phyloP scores from a whole-genome alignment of 2,113 vertebrate species.

The Xyrauchen texanus region DNA sequence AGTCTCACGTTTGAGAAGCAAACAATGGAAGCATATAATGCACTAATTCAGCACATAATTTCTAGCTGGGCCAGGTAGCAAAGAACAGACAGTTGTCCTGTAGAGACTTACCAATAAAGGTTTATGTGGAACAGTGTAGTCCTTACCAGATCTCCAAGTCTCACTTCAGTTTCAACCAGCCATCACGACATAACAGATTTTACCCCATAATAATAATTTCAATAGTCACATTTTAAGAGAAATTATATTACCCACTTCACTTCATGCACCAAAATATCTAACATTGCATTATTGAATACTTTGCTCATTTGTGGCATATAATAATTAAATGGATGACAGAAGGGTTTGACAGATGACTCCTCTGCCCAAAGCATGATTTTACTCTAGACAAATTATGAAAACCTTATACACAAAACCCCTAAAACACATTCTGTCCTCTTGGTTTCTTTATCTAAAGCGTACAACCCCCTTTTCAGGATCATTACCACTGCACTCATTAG shows the following conservation, averaged over 20 bases:
- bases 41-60: background rate
- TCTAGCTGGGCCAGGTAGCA: background rate
- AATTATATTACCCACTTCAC: background rate
- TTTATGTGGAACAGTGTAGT: background rate
- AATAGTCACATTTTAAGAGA: background rate
- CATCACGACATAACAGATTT: background rate
- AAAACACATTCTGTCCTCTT: constrained; percentile 13
- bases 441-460: constrained; percentile 1
- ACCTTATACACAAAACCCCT: background rate
- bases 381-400: background rate
- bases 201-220: background rate
- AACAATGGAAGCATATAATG: too few relatives aligned
- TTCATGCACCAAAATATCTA: background rate
- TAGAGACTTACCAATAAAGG: constrained; percentile 1
- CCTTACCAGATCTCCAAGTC: background rate
- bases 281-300: too few relatives aligned
- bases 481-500: constrained; percentile 50
- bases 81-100: background rate
- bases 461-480: constrained; percentile 21
- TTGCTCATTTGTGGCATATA: background rate
- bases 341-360: background rate
- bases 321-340: constrained; percentile 1
- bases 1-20: background rate
- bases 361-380: background rate
- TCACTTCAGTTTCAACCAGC: background rate